Base-by-base conservation (phyloP, 2,113 vertebrate genomes). In the Tyto alba region DNA sequence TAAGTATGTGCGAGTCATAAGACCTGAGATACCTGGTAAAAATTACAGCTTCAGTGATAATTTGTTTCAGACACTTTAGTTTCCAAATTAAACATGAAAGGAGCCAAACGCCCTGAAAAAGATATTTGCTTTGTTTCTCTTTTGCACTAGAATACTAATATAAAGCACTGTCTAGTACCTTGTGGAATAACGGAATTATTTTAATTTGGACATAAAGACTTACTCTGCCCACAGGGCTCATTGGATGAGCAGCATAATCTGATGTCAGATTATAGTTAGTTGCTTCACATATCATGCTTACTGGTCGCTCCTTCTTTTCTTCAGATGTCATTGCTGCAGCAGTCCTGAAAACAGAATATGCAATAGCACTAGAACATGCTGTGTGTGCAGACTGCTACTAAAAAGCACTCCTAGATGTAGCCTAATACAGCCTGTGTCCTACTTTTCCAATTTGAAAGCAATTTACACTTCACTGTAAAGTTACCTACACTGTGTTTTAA, bases 221-320 rank as follows among this genome's bases (percentile, higher is more conserved):
- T 97, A 99, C 99, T 97, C 99, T 98, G 97, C 97, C 98, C 89
- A 98, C 97, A 40, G 99, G 99, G 96, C 99, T 99, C 96, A 98
- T 96, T 34, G 98, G 98, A 97, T 99, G 98, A 63, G 96, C 97
- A 26, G 98, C 95, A 43, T 98, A 98, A 97, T 99, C 99, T 22
- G 99, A 98, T 81, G 97, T 72, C 98, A 95, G 97, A 97, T 98
- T 99, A 97, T 99, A 99, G 98, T 99, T 99, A 76, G 98, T 98
- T 90, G 98, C 98, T 97, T 99, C 99, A 75, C 98, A 99, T 96
- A 99, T 98, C 98, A 98, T 98, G 98, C 98, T 99, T 78, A 98
- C 72, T 40, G 99, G 98, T 69, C 98, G 98, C 50, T 99, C 99
- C 97, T 99, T 99, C 97, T 99, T 99, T 91, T 99, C 99, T 97